A percentile compares a stretch with the other conserved stretches of the same genome.
phyloP scores from a whole-genome alignment of 2,113 vertebrate genomes.

The Ammodytes marinus region DNA sequence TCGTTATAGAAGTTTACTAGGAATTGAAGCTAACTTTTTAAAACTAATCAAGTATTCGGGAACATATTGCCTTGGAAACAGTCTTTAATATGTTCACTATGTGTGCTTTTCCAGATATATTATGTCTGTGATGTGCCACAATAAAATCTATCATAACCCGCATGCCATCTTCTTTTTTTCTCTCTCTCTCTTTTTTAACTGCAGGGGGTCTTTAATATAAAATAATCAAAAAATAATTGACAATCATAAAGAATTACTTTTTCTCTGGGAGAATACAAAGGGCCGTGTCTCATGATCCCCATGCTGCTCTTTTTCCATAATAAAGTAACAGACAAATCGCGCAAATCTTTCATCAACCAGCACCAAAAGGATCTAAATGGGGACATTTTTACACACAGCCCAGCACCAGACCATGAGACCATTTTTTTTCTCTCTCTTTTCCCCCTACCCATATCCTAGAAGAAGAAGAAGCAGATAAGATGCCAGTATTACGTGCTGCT shows the following conservation, averaged over 20 bases:
- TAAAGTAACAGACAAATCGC: constrained; percentile 12
- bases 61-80: constrained; percentile 8
- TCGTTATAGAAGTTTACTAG: not conserved
- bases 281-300: not conserved
- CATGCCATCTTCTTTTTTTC: constrained; percentile 4
- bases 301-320: constrained; percentile 31
- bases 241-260: not conserved
- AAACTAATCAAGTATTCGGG: constrained; percentile 3
- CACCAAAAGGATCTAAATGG: constrained; percentile 3
- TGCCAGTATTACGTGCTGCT: constrained; percentile 32
- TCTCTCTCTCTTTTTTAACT: not conserved
- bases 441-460: not conserved
- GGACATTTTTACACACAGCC: constrained; percentile 12
- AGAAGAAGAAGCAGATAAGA: constrained; percentile 36
- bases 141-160: constrained; percentile 10
- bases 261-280: constrained; percentile 19
- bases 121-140: not conserved
- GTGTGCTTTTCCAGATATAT: not conserved
- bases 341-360: not conserved
- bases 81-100: not conserved
- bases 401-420: not conserved
- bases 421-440: not conserved
- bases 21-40: not conserved
- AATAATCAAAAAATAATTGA: not conserved
- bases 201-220: constrained; percentile 9